phyloP scores from a whole-genome alignment of 2,888 invertebrate species.

The Trissoscelio sp. region DNA sequence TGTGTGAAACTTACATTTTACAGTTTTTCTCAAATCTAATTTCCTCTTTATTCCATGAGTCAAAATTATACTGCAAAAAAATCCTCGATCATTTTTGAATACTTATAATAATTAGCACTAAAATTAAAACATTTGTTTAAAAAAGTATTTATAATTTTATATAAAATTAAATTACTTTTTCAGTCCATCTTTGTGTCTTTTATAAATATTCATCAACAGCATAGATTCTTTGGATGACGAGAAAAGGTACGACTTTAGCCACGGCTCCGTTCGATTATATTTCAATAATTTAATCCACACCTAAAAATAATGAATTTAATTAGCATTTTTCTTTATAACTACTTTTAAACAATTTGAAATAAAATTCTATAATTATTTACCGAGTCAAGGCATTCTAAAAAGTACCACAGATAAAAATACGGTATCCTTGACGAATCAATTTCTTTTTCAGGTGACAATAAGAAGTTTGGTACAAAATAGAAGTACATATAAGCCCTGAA shows the following conservation, averaged over 20 bases:
- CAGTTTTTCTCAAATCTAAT: constrained; percentile 76
- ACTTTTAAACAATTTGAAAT: too few relatives aligned
- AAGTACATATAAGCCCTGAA: constrained; percentile 75
- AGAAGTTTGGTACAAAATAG: constrained; percentile 74
- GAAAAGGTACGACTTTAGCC: constrained; percentile 66
- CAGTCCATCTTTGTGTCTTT: constrained; percentile 71
- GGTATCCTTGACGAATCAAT: constrained; percentile 68
- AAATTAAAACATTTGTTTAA: too few relatives aligned
- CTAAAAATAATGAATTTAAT: constrained; percentile 13
- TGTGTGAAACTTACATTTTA: constrained; percentile 74
- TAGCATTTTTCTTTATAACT: too few relatives aligned
- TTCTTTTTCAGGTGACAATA: constrained; percentile 70
- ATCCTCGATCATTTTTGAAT: too few relatives aligned
- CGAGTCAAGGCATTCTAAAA: constrained; percentile 75
- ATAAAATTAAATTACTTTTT: constrained; percentile 64
- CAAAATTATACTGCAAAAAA: background rate
- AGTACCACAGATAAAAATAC: constrained; percentile 76
- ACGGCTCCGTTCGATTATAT: constrained; percentile 40
- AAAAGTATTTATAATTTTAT: too few relatives aligned
- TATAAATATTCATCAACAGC: constrained; percentile 74
- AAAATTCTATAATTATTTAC: constrained; percentile 72
- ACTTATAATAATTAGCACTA: too few relatives aligned
- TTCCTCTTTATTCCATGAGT: constrained; percentile 66
- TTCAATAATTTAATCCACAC: constrained; percentile 48
- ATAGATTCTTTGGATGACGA: constrained; percentile 75